Conservation (phyloP, 2,888 invertebrate species). For the Resseliella maxima region DNA sequence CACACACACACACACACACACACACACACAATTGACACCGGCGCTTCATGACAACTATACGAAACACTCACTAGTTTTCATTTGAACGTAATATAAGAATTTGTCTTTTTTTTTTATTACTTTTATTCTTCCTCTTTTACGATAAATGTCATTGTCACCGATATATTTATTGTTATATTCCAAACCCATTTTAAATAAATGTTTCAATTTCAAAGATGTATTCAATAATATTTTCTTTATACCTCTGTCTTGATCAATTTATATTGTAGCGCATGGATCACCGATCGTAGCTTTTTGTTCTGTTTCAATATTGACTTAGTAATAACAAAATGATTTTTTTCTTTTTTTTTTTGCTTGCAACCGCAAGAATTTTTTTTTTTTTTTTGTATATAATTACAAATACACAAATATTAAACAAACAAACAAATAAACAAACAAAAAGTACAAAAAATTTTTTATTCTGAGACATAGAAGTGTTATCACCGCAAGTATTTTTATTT, state of each 20-base stretch:
- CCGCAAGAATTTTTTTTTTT: background rate
- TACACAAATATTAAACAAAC: slow-evolving; percentile 7
- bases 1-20: too few species aligned
- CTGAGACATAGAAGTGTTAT: slow-evolving; percentile 37
- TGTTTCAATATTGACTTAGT: background rate
- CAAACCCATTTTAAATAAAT: too few species aligned
- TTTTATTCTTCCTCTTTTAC: too few species aligned
- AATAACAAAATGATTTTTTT: background rate
- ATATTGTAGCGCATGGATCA: background rate
- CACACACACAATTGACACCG: too few species aligned
- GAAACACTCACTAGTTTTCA: background rate
- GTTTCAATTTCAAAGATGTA: too few species aligned
- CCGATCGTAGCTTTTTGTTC: slow-evolving; percentile 34
- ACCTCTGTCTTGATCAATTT: background rate
- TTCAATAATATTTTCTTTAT: background rate
- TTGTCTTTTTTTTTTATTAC: background rate
- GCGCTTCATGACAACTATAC: background rate
- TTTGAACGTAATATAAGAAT: background rate
- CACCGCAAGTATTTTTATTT: slow-evolving; percentile 44
- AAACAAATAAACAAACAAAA: background rate
- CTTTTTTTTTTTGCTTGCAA: too few species aligned
- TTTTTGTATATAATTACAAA: background rate
- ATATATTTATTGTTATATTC: too few species aligned
- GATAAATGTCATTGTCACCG: background rate
- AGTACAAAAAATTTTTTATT: background rate